Conservation (phyloP, 1,140 invertebrate genomes). For the Procambarus virginalis region DNA sequence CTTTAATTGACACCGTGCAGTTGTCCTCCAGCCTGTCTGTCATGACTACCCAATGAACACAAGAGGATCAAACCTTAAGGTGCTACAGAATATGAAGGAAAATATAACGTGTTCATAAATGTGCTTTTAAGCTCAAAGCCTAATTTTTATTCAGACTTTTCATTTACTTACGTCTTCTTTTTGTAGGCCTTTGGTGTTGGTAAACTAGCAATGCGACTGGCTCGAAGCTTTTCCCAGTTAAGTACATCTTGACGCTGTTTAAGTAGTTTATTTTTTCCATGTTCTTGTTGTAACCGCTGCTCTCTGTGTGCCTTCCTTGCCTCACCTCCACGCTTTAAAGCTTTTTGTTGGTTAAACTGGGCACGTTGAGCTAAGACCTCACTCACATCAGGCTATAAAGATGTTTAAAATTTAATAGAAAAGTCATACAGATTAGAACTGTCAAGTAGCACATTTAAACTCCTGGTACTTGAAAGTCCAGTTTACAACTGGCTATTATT, state of each 20-base stretch:
- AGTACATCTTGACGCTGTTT: slow-evolving; percentile 7
- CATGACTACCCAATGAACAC: no score
- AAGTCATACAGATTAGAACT: no score
- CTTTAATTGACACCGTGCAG: no score
- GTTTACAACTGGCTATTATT: no score
- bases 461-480: no score
- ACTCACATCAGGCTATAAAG: neutral
- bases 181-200: slow-evolving; percentile 4
- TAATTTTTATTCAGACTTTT: neutral
- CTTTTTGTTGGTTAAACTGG: neutral
- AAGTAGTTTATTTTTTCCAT: neutral
- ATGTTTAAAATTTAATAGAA: no score
- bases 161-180: slow-evolving; percentile 7
- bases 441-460: no score
- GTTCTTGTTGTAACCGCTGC: neutral
- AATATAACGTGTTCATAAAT: no score
- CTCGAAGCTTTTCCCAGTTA: slow-evolving; percentile 4
- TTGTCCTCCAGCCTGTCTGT: no score
- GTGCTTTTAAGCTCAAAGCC: no score
- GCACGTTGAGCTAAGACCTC: neutral
- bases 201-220: slow-evolving; percentile 3
- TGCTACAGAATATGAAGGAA: no score
- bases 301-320: slow-evolving; percentile 1
- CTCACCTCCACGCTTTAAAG: neutral
- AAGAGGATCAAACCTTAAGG: no score